Evolutionary conservation across 2,888 invertebrate genomes (phyloP).

Genomic region (Thysanoteuthis rhombus): DNA sequence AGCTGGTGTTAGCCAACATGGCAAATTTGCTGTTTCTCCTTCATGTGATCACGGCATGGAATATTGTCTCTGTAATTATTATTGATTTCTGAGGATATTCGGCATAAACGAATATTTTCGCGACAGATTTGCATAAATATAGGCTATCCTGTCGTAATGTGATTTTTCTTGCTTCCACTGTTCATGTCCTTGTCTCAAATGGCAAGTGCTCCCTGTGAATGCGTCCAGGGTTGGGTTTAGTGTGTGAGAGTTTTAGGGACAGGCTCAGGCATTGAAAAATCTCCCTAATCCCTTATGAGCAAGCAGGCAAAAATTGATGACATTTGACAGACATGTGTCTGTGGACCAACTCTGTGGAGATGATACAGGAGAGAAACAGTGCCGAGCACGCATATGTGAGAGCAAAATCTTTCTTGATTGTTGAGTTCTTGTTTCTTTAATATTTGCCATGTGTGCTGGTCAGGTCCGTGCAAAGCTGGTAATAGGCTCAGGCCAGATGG

Average conservation of each 20-base stretch:
- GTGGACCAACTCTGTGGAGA: background rate
- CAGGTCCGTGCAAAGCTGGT: no score
- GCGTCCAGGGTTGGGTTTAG: background rate
- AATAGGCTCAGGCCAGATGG: no score
- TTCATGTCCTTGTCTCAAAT: slow-evolving; percentile 12
- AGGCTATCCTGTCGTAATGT: background rate
- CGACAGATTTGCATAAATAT: slow-evolving; percentile 12
- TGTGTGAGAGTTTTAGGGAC: background rate
- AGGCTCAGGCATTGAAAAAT: background rate
- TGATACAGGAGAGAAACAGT: background rate
- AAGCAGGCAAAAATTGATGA: background rate
- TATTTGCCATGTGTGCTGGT: background rate
- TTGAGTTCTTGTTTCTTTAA: background rate
- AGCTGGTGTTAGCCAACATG: background rate
- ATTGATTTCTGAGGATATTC: slow-evolving; percentile 12
- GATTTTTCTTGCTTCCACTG: slow-evolving; percentile 12
- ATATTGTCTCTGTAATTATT: slow-evolving; percentile 12
- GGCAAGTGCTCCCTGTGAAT: background rate
- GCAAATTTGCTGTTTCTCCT: background rate
- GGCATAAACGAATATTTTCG: slow-evolving; percentile 12
- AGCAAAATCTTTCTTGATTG: background rate
- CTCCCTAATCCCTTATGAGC: background rate
- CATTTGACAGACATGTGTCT: background rate
- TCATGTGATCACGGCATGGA: slow-evolving; percentile 12
- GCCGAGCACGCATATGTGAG: background rate